Conservation (phyloP, 2,888 invertebrate genomes). For the Hybos culiciformis region DNA sequence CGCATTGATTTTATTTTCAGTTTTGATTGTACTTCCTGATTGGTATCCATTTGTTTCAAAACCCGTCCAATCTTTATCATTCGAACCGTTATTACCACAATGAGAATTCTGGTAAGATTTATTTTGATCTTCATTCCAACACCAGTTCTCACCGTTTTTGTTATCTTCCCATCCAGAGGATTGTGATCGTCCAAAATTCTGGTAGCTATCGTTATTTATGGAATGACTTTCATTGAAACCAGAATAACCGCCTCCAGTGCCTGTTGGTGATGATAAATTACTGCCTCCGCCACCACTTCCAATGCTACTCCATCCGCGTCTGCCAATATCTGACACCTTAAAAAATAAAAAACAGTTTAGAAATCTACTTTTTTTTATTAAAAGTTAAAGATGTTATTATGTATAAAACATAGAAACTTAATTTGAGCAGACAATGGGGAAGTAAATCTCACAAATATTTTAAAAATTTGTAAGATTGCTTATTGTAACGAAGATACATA, state of each 20-base stretch:
- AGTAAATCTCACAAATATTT: too few relatives aligned
- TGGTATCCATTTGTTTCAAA: slow-evolving; percentile 27
- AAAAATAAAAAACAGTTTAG: too few relatives aligned
- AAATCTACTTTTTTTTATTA: too few relatives aligned
- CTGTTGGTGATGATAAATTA: slow-evolving; percentile 36
- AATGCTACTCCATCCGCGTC: slow-evolving; percentile 51
- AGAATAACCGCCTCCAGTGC: slow-evolving; percentile 23
- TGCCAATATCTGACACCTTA: slow-evolving; percentile 52
- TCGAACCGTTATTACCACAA: slow-evolving; percentile 11
- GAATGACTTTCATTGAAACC: slow-evolving; percentile 21
- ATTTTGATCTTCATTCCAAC: slow-evolving; percentile 23
- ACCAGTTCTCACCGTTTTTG: slow-evolving; percentile 29
- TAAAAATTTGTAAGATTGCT: too few relatives aligned
- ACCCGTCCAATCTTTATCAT: slow-evolving; percentile 31
- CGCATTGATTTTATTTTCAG: slow-evolving; percentile 15
- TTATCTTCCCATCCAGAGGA: slow-evolving; percentile 24
- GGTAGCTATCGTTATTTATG: background rate
- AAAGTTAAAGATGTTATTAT: too few relatives aligned
- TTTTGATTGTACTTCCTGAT: slow-evolving; percentile 14
- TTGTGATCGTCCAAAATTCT: slow-evolving; percentile 23
- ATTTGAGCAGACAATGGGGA: too few relatives aligned
- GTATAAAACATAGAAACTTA: too few relatives aligned
- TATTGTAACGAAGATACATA: too few relatives aligned
- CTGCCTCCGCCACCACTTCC: slow-evolving; percentile 43
- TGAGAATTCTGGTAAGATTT: slow-evolving; percentile 26